Percentiles rank a stretch among this genome's conserved stretches.
phyloP scores from a whole-genome alignment of 2,113 vertebrate species.

The Actenoides hombroni region DNA sequence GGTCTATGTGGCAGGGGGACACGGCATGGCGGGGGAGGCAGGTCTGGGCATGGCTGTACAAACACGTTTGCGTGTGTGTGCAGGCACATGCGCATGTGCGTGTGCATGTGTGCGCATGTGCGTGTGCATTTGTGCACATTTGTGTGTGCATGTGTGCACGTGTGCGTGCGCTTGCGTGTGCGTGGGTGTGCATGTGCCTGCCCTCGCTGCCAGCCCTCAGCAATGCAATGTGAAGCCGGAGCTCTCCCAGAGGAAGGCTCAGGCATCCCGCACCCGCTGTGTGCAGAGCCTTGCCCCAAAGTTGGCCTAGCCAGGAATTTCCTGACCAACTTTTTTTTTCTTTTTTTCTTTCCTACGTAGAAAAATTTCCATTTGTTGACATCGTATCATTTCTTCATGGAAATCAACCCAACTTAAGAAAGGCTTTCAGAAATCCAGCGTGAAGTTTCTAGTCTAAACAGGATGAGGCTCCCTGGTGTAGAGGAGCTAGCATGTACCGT shows the following conservation, averaged over 20 bases:
- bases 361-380: conserved; percentile 12
- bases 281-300: not conserved
- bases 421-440: not conserved
- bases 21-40: fast-evolving
- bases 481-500: not conserved
- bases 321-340: not conserved
- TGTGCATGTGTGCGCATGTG: too few species aligned
- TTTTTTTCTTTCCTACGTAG: not conserved
- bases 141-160: too few species aligned
- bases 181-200: fast-evolving
- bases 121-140: too few species aligned
- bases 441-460: conserved; percentile 28
- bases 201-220: not conserved
- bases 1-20: not conserved
- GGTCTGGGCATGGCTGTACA: too few species aligned
- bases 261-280: not conserved
- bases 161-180: fast-evolving
- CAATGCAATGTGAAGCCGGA: fast-evolving
- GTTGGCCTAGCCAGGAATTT: not conserved
- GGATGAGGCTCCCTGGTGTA: conserved; percentile 48
- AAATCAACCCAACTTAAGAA: not conserved
- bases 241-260: not conserved
- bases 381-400: not conserved
- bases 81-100: fast-evolving
- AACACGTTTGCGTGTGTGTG: too few species aligned